Evolutionary conservation across 2,888 invertebrate species (phyloP).

Genomic region (Leptinotarsa haldemani): DNA sequence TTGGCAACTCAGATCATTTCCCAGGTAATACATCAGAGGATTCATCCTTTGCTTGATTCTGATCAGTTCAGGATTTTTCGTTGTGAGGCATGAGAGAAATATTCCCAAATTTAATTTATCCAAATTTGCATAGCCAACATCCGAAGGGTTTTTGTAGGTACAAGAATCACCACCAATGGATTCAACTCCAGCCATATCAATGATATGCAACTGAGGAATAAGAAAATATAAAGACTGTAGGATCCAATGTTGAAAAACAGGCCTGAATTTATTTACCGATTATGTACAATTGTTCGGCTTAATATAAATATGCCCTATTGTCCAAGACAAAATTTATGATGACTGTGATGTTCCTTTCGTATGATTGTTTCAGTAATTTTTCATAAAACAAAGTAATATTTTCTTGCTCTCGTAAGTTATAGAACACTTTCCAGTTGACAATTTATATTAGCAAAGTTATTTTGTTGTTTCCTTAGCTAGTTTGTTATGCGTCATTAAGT

Average conservation of each 20-base stretch:
- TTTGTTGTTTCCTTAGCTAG: too few relatives aligned
- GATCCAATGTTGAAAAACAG: not conserved
- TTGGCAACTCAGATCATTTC: conserved; percentile 57
- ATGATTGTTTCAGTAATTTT: too few relatives aligned
- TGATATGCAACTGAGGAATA: conserved; percentile 61
- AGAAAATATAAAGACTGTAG: not conserved
- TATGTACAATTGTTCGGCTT: too few relatives aligned
- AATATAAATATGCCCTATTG: too few relatives aligned
- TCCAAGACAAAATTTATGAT: too few relatives aligned
- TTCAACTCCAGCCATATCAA: conserved; percentile 66
- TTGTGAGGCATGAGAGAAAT: conserved; percentile 55
- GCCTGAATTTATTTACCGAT: conserved; percentile 11
- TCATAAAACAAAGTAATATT: too few relatives aligned
- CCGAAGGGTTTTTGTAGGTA: conserved; percentile 56
- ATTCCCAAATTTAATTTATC: conserved; percentile 64
- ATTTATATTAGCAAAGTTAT: too few relatives aligned
- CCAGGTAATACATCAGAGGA: conserved; percentile 63
- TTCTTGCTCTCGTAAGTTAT: too few relatives aligned
- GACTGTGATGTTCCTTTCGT: too few relatives aligned
- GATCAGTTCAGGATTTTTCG: conserved; percentile 50
- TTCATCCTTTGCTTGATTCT: conserved; percentile 56
- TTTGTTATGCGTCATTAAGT: too few relatives aligned
- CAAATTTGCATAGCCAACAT: conserved; percentile 63
- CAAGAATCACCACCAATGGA: conserved; percentile 57
- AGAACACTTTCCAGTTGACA: too few relatives aligned